Evolutionary conservation across 2,888 invertebrate species (phyloP), one percentile per base, ranked within the genome.

Genomic region (Pollenia griseotomentosa): DNA sequence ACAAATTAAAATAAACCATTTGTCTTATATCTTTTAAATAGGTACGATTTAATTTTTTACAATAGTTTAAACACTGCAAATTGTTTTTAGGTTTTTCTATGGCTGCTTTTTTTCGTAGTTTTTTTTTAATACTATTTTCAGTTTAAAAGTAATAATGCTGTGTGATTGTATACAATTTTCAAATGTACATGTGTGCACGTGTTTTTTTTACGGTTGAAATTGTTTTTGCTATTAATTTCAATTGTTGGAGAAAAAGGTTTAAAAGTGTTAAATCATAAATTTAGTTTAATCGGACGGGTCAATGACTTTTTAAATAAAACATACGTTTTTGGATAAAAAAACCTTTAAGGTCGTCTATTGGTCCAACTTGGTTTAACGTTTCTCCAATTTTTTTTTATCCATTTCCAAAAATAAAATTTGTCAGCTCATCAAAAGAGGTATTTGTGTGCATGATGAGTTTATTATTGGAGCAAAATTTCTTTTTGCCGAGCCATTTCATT

Each of bases 141-240:
- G 65, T 55, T 74, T 46, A 44, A 23, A 68, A 40, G 83, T 83
- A 80, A 65, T 74, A 81, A 23, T 68, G 70, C 78, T 66, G 59
- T 80, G 75, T 23, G 12, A 53, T 70, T 59, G 42, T 23, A 61
- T 42, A 61, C 23, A n/a, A 19, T 51, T 61, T 51, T 33, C 33
- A 33, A 33, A 33, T 33, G 33, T 33, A 4, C 33, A 33, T 19
- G 19, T 33, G 23, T 42, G 70, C 70, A 79, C 68, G 59, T 63
- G 75, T 63, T 51, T 51, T 51, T 9, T 78, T 68, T 14, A 0
- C 16, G 11, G 42, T 61, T 44, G 10, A 10, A 16, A 57, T 51
- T 42, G 0, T 11, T 53, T 51, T 51, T 57, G 23, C 14, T 57
- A 53, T 53, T 68, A 5, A 9, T 33, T 68, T 33, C 40, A 68